Conservation (phyloP, 2,888 invertebrate genomes). For the Platycheirus albimanus region DNA sequence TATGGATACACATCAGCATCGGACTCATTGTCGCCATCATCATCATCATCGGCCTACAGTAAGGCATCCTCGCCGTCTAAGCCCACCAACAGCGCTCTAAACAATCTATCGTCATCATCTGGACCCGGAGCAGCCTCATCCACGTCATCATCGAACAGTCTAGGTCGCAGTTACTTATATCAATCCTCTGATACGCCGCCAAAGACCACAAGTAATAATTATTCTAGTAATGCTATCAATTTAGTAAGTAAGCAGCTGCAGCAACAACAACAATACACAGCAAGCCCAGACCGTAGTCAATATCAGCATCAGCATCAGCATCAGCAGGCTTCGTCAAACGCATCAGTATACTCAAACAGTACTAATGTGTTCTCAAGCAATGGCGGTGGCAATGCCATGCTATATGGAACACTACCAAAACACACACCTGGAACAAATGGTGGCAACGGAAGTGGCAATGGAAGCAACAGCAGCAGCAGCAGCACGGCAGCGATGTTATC, state of each 20-base stretch:
- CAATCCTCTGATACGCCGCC: conserved; percentile 68
- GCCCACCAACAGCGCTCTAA: conserved; percentile 69
- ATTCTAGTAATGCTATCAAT: conserved; percentile 79
- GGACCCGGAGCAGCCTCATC: conserved; percentile 76
- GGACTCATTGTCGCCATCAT: conserved; percentile 58
- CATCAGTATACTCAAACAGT: conserved; percentile 65
- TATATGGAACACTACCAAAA: conserved; percentile 23
- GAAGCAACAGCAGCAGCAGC: conserved; percentile 57
- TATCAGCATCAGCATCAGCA: no score
- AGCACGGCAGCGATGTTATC: conserved; percentile 75
- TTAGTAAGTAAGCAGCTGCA: conserved; percentile 77
- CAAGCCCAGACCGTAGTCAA: conserved; percentile 78
- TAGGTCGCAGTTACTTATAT: conserved; percentile 65
- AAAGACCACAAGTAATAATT: conserved; percentile 75
- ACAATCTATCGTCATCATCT: conserved; percentile 72
- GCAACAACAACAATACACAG: conserved; percentile 75
- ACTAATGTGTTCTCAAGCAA: conserved; percentile 69
- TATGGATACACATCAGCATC: conserved; percentile 76
- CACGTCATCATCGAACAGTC: conserved; percentile 78
- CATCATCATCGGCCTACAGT: conserved; percentile 70
- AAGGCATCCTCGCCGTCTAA: conserved; percentile 59
- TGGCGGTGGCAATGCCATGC: conserved; percentile 18
- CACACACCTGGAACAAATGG: conserved; percentile 64
- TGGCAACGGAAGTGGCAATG: conserved; percentile 68
- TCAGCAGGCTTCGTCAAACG: conserved; percentile 54